Evolutionary conservation across 2,888 invertebrate genomes (phyloP).

Genomic region (Tiliacea aurago): DNA sequence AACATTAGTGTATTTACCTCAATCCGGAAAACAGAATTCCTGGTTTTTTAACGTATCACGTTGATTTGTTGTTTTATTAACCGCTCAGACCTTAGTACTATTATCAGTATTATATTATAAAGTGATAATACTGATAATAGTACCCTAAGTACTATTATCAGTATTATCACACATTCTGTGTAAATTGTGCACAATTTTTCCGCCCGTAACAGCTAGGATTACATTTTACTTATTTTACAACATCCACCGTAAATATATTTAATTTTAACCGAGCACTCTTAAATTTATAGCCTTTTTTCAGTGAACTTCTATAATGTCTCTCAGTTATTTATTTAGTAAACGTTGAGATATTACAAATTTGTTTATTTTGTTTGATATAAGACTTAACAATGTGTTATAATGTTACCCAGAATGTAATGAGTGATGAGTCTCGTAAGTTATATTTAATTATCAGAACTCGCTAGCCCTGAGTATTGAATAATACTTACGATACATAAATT

Average conservation of each 20-base stretch:
- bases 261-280: neutral
- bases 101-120: neutral
- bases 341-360: neutral
- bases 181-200: neutral
- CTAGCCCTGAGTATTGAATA: conserved; percentile 8
- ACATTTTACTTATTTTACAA: neutral
- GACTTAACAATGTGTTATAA: neutral
- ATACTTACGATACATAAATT: conserved; percentile 9
- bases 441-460: no score
- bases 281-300: neutral
- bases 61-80: neutral
- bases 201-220: neutral
- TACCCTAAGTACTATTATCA: no score
- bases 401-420: neutral
- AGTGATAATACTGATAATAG: no score
- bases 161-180: neutral
- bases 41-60: neutral
- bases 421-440: neutral
- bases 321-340: neutral
- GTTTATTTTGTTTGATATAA: neutral
- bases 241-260: neutral
- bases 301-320: neutral
- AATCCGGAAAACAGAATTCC: neutral
- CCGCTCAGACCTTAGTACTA: no score
- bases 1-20: neutral